Evolutionary conservation across 2,888 invertebrate genomes (phyloP).

Genomic region (Lasioglossum pauxillum): DNA sequence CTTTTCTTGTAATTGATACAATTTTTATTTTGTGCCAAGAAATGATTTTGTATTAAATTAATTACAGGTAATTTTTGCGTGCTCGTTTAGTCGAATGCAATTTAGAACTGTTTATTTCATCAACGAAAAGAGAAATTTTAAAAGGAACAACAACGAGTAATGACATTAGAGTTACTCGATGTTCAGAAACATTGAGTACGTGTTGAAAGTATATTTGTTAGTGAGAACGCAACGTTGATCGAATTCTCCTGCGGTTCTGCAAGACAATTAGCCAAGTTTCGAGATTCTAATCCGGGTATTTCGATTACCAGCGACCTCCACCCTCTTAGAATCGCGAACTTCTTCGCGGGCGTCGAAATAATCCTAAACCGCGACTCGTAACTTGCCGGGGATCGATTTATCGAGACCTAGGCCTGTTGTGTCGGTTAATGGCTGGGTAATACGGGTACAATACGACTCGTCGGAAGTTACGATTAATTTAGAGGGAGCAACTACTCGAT

Average conservation of each 20-base stretch:
- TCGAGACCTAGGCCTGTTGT: conserved; percentile 10
- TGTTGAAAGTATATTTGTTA: too few species aligned
- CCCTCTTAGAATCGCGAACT: background rate
- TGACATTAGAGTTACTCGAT: too few species aligned
- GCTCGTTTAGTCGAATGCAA: too few species aligned
- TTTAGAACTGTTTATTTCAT: too few species aligned
- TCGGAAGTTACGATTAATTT: conserved; percentile 40
- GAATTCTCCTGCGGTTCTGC: background rate
- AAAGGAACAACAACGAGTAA: too few species aligned
- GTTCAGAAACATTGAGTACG: too few species aligned
- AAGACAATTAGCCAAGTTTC: conserved; percentile 6
- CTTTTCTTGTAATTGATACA: too few species aligned
- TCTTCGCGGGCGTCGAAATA: conserved; percentile 29
- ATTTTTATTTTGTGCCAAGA: too few species aligned
- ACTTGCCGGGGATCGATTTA: conserved; percentile 25
- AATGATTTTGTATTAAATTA: too few species aligned
- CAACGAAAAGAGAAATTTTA: too few species aligned
- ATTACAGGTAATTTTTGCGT: too few species aligned
- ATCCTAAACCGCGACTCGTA: background rate
- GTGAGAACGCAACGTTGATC: background rate
- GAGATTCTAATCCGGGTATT: conserved; percentile 30
- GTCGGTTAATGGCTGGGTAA: conserved; percentile 31
- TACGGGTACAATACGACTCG: conserved; percentile 20
- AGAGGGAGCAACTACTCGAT: background rate
- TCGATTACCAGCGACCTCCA: background rate